These are phyloP conservation scores for Rhinogobio ventralis DNA, from an alignment of 2,797 vertebrate genomes.

Conservation along the genomic window DNA sequence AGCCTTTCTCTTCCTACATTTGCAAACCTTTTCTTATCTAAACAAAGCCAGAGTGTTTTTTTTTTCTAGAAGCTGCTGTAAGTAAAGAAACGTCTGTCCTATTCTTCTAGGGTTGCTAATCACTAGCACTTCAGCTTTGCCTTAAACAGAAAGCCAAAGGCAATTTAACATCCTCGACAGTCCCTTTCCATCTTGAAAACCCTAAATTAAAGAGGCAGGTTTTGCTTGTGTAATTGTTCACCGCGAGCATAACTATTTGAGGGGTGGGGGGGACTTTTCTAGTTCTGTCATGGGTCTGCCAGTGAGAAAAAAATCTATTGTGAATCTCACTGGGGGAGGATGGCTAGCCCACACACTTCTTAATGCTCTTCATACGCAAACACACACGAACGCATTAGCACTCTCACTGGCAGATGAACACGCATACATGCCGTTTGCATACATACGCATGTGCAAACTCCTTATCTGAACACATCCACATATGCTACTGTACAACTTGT, in stretches of 20 bases:
- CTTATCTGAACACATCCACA: conserved; percentile 37
- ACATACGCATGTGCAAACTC: not conserved
- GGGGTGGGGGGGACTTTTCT: conserved; percentile 64
- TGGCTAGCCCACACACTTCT: conserved; percentile 70
- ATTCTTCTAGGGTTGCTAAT: conserved; percentile 59
- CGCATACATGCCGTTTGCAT: conserved; percentile 10
- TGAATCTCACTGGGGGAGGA: conserved; percentile 62
- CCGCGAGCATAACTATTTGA: conserved; percentile 67
- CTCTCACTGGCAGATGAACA: conserved; percentile 13
- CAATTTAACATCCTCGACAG: conserved; percentile 72
- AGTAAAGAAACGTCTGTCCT: conserved; percentile 42
- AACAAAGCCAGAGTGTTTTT: conserved; percentile 30
- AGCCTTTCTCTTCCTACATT: conserved; percentile 4
- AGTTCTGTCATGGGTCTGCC: conserved; percentile 67
- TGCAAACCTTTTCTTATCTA: conserved; percentile 39
- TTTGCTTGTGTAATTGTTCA: conserved; percentile 76
- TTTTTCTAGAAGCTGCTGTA: conserved; percentile 41
- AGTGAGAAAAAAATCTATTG: conserved; percentile 65
- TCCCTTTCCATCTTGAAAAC: conserved; percentile 73
- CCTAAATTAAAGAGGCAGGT: conserved; percentile 76
- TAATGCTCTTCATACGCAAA: conserved; percentile 67
- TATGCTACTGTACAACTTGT: conserved; percentile 1
- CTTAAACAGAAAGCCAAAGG: conserved; percentile 67
- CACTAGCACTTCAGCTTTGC: conserved; percentile 62
- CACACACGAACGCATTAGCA: conserved; percentile 46